Evolutionary conservation across 2,888 invertebrate species (phyloP), one percentile per base, ranked within the genome.

Genomic region (Drosophila formosana): DNA sequence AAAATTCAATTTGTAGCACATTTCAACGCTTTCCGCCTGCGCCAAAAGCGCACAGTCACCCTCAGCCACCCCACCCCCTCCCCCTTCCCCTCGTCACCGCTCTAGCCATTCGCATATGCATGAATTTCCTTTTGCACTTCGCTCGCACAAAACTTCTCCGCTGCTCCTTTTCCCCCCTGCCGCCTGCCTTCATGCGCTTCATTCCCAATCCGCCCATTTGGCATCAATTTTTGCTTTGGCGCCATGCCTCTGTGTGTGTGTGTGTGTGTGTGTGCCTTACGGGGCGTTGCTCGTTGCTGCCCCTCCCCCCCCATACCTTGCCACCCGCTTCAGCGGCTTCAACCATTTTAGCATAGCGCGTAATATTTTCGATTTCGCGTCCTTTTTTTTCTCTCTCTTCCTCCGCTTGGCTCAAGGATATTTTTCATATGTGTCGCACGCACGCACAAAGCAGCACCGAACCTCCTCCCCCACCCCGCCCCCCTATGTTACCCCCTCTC

Each of bases 1-100:
- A 89, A 88, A 85, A 85, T 85, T 85, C 85, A 85, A 85, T 85
- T 85, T 89, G 89, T 85, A 85, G 83, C 85, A 85, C 85, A 85
- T 85, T 85, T 85, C 89, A 85, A 86, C 87, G 84, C 84, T 88
- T 88, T 88, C 87, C 81, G 87, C 73, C 64, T 62, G 76, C 64
- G 58, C 64, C 62, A 52, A 63, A 58, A 66, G 60, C 65, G 65
- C 61, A 55, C 66, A 46, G 23, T 41, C 41, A 57, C 28, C 58
- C 45, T 65, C 46, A 34, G 18, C 37, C 45, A 28, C 30, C 23
- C 25, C 34, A 5, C 28, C 25, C 8, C 3, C 1, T 41, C 28
- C 39, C 25, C 30, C 25, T 28, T 11, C 34, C 39, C 4, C 18
- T 18, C 39, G 41, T 45, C 51, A 25, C 28, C 57, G 26, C 41